Conservation (phyloP, 2,797 vertebrate species). For the Borostomias antarcticus region DNA sequence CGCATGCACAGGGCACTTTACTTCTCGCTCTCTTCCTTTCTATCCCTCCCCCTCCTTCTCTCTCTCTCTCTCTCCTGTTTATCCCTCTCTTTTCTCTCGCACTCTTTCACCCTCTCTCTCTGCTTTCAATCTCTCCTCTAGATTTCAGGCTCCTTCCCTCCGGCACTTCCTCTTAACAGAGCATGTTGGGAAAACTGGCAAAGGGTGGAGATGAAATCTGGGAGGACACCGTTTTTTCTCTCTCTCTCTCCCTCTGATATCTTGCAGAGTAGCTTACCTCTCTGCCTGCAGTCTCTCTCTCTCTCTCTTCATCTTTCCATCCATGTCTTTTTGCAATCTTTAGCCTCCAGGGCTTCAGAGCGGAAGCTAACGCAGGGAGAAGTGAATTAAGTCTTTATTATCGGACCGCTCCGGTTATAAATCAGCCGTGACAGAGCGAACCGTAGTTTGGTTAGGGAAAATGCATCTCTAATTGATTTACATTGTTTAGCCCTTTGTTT, state of each 20-base stretch:
- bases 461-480: constrained; percentile 59
- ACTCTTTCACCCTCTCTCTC: constrained; percentile 19
- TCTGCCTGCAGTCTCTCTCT: no score
- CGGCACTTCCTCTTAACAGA: constrained; percentile 55
- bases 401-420: constrained; percentile 29
- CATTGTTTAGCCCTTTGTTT: constrained; percentile 59
- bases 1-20: not conserved
- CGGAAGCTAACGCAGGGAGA: constrained; percentile 40
- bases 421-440: constrained; percentile 32
- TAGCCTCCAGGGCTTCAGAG: constrained; percentile 42
- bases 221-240: constrained; percentile 63
- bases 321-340: constrained; percentile 37
- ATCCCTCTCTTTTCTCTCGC: constrained; percentile 22
- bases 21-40: constrained; percentile 11
- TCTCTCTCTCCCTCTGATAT: constrained; percentile 58
- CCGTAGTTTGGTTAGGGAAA: constrained; percentile 28
- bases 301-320: constrained; percentile 29
- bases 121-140: constrained; percentile 11
- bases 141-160: constrained; percentile 30
- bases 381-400: constrained; percentile 38
- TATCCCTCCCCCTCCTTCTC: not conserved
- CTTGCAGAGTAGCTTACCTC: constrained; percentile 36
- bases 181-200: constrained; percentile 37
- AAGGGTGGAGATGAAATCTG: constrained; percentile 62
- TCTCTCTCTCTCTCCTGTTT: constrained; percentile 6